Conservation (phyloP, 2,797 vertebrate species). For the Sebastes taczanowskii region DNA sequence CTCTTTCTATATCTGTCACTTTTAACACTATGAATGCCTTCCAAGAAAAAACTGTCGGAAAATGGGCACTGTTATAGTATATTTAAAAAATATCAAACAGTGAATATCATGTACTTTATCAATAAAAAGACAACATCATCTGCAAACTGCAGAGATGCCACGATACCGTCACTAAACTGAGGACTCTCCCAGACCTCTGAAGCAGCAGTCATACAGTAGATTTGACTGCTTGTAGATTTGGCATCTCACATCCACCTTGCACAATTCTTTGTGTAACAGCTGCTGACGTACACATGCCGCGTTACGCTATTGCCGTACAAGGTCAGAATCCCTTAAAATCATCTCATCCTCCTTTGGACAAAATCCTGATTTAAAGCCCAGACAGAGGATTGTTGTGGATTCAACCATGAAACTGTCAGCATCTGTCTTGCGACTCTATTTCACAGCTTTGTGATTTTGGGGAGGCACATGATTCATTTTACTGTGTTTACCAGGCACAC, state of each 20-base stretch:
- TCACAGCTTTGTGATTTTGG: slow-evolving; percentile 29
- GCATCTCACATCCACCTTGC: not conserved
- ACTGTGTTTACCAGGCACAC: slow-evolving; percentile 36
- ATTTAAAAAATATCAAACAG: not conserved
- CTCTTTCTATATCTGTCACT: not conserved
- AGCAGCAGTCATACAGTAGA: too few relatives aligned
- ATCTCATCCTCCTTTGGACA: not conserved
- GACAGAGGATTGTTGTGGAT: not conserved
- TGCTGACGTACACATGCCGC: not conserved
- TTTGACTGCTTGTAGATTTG: too few relatives aligned
- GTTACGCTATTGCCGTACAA: not conserved
- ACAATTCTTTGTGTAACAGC: not conserved
- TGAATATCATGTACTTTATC: not conserved
- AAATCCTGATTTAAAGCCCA: slow-evolving; percentile 3
- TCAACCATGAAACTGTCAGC: slow-evolving; percentile 18
- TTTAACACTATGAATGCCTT: not conserved
- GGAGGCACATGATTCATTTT: not conserved
- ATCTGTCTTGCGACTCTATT: slow-evolving; percentile 20
- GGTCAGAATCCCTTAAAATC: not conserved
- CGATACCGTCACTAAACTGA: not conserved
- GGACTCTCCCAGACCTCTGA: not conserved
- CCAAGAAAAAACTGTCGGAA: not conserved
- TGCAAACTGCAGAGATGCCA: not conserved
- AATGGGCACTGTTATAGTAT: too few relatives aligned
- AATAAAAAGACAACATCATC: not conserved